Conservation (phyloP, 2,888 invertebrate genomes). For the Conomelus anceps region DNA sequence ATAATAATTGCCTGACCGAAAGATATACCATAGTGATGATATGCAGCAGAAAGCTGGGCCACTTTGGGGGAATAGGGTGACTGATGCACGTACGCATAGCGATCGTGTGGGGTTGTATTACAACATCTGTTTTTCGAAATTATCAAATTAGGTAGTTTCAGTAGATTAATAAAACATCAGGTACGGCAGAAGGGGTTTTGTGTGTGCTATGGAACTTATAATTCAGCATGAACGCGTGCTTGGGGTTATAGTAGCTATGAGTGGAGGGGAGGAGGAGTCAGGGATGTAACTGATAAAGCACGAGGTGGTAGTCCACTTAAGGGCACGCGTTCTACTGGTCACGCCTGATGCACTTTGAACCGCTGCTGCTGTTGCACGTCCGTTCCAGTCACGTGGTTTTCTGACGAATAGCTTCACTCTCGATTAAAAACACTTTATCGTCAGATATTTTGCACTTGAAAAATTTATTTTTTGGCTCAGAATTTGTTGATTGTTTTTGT, state of each 20-base stretch:
- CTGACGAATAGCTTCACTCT: neutral
- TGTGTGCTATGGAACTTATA: neutral
- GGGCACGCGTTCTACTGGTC: neutral
- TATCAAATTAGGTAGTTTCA: constrained; percentile 10
- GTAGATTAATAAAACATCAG: constrained; percentile 10
- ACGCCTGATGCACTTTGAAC: neutral
- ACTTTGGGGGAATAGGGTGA: neutral
- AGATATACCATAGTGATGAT: neutral
- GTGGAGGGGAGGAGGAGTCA: neutral
- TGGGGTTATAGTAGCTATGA: neutral
- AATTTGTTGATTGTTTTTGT: no score
- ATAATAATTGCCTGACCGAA: neutral
- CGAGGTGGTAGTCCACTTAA: neutral
- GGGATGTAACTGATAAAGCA: neutral
- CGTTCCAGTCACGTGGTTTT: neutral
- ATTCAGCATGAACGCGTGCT: neutral
- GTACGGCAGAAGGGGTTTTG: neutral
- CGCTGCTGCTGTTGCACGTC: neutral
- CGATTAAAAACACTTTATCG: neutral
- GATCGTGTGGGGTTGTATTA: neutral
- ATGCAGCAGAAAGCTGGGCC: neutral
- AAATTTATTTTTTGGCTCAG: no score
- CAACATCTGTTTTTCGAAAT: neutral
- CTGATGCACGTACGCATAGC: neutral
- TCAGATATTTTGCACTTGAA: no score